Base-by-base conservation (phyloP, 2,888 invertebrate genomes). In the Vanessa cardui region DNA sequence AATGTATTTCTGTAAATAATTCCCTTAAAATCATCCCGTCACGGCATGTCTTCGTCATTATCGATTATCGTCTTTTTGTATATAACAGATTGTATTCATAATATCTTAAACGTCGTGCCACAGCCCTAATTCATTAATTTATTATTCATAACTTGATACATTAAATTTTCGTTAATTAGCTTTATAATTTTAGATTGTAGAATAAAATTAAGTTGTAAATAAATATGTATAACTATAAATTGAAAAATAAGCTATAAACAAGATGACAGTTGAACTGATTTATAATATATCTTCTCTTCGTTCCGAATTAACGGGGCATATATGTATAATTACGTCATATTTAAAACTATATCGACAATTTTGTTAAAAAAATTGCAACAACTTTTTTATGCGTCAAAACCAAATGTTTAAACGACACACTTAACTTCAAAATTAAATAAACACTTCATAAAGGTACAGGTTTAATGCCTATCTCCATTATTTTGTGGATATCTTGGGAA, bases 121-220 rank as follows among this genome's bases (percentile, higher is more conserved):
- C 83, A 80, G 83, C 83, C 80, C 83, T 87, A 88, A 88, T 88
- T 90, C 90, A 91, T 90, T 92, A 91, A 92, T 92, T 92, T 92
- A 92, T 92, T 92, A 83, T 83, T 90, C 89, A 90, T 76, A 84
- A 82, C 79, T 86, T 83, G 84, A 85, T 83, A 83, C 83, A 83
- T 87, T 81, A 82, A 76, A 86, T 80, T 84, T 84, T 89, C 88
- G 84, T 89, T 89, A 87, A 89, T 86, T 90, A 90, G 88, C 82
- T 88, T 84, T 89, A 85, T 84, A 83, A 82, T 83, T 83, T 86
- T 90, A 90, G 87, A 71, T 82, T 16, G 86, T 88, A 88, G 85
- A 74, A 77, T 74, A 80, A 82, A 83, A 81, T 79, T 88, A 90
- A 90, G 89, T 80, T 91, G 91, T 91, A 91, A 89, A 91, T 91